These are phyloP conservation scores for Arnoldichthys spilopterus DNA, from an alignment of 2,797 vertebrate genomes.

Conservation along the genomic window DNA sequence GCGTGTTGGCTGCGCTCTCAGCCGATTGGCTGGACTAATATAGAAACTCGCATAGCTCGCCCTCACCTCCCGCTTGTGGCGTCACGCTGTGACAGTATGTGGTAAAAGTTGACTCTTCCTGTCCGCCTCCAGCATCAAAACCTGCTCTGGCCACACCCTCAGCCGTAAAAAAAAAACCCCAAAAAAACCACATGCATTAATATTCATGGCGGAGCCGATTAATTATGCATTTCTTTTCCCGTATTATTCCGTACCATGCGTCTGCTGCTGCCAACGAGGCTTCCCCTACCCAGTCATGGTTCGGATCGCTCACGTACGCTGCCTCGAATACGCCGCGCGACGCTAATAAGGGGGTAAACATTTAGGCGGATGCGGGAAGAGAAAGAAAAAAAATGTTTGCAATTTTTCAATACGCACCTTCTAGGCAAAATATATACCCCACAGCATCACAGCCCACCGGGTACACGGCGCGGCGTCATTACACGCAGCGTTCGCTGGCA, in stretches of 20 bases:
- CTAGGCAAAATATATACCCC: background rate
- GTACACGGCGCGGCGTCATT: background rate
- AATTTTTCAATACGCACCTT: background rate
- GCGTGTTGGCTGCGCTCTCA: background rate
- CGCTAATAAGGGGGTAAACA: too few species aligned
- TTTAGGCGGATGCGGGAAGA: background rate
- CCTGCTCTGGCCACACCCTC: constrained; percentile 30
- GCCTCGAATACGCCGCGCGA: background rate
- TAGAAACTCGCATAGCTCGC: constrained; percentile 16
- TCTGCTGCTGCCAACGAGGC: background rate
- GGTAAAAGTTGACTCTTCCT: constrained; percentile 15
- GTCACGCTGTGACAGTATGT: constrained; percentile 32
- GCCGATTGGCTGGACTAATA: constrained; percentile 32
- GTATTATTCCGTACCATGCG: background rate
- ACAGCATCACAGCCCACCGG: background rate
- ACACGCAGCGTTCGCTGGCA: background rate
- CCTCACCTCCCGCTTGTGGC: constrained; percentile 27
- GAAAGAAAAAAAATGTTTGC: too few species aligned
- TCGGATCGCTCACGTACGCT: background rate
- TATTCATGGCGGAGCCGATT: constrained; percentile 16
- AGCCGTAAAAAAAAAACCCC: too few species aligned
- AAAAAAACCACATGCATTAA: constrained; percentile 1
- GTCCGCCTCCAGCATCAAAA: constrained; percentile 15
- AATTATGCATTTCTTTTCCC: constrained; percentile 28
- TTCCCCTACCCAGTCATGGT: background rate